A percentile compares a stretch with the other conserved stretches of the same genome.
Evolutionary conservation across 2,113 vertebrate genomes (phyloP).

Genomic region (Pardalotus punctatus): DNA sequence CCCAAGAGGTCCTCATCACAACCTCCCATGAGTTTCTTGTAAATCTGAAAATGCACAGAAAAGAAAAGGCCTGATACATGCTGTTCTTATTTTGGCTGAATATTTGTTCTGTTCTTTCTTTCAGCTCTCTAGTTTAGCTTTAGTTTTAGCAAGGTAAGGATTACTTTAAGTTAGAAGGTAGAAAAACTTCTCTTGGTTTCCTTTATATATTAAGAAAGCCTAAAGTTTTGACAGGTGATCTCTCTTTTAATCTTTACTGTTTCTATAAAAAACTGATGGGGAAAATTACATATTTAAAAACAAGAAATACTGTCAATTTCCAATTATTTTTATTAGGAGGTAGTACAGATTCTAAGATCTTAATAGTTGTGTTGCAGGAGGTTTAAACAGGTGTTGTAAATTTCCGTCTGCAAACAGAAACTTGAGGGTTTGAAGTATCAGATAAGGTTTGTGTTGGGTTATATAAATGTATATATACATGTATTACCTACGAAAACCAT

Average conservation of each 20-base stretch:
- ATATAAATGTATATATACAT: too few species aligned
- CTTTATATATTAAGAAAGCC: background rate
- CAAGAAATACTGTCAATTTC: background rate
- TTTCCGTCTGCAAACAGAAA: background rate
- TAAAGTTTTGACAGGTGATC: background rate
- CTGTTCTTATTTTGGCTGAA: background rate
- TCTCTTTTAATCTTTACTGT: background rate
- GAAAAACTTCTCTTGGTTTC: background rate
- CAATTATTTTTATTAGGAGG: background rate
- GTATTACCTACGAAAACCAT: background rate
- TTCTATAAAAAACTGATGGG: background rate
- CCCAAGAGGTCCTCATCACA: background rate
- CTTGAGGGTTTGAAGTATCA: background rate
- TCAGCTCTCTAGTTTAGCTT: background rate
- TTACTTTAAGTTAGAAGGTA: background rate
- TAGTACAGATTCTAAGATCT: background rate
- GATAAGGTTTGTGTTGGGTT: background rate
- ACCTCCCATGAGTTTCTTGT: background rate
- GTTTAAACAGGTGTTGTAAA: background rate
- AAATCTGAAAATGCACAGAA: background rate
- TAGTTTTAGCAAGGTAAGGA: background rate
- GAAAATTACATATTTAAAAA: background rate
- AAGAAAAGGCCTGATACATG: background rate
- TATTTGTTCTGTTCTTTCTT: background rate
- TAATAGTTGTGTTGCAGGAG: background rate